Percentiles rank a stretch among this genome's conserved stretches.
These are phyloP conservation scores for Peromyscus nudipes DNA, from an alignment of 2,797 vertebrate genomes.

Conservation along the genomic window DNA sequence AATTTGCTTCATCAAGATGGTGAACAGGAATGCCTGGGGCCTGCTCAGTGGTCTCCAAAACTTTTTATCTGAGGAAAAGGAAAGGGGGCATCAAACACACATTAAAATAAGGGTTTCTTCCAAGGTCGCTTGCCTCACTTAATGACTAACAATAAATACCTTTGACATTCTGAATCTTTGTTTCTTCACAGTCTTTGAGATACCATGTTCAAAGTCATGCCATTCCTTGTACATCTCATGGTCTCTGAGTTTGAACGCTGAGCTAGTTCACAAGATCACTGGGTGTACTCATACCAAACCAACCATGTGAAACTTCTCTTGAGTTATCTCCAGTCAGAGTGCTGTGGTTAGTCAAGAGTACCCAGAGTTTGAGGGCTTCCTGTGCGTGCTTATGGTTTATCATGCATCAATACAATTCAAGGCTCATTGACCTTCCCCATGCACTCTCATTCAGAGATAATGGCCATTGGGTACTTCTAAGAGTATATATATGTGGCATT, in stretches of 20 bases:
- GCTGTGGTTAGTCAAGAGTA: not conserved
- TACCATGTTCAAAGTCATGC: not conserved
- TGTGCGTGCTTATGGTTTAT: not conserved
- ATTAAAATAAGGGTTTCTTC: not conserved
- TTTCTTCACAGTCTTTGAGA: not conserved
- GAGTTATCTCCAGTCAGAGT: not conserved
- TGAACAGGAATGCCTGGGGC: not conserved
- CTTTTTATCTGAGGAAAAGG: not conserved
- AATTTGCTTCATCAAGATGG: not conserved
- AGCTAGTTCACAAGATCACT: not conserved
- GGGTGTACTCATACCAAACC: not conserved
- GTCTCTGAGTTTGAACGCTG: not conserved
- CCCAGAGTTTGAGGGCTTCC: not conserved
- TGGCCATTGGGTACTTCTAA: not conserved
- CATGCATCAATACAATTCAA: not conserved
- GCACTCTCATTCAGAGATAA: not conserved
- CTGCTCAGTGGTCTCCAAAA: not conserved
- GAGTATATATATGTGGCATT: not conserved
- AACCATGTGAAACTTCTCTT: not conserved
- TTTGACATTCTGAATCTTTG: not conserved
- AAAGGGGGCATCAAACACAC: not conserved
- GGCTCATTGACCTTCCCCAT: not conserved
- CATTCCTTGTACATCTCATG: not conserved
- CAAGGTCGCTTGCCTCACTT: not conserved
- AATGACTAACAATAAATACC: not conserved